These are phyloP conservation scores for Ophioderma brevispina DNA, from an alignment of 35 echinoderm and acorn worm species.

Conservation along the genomic window DNA sequence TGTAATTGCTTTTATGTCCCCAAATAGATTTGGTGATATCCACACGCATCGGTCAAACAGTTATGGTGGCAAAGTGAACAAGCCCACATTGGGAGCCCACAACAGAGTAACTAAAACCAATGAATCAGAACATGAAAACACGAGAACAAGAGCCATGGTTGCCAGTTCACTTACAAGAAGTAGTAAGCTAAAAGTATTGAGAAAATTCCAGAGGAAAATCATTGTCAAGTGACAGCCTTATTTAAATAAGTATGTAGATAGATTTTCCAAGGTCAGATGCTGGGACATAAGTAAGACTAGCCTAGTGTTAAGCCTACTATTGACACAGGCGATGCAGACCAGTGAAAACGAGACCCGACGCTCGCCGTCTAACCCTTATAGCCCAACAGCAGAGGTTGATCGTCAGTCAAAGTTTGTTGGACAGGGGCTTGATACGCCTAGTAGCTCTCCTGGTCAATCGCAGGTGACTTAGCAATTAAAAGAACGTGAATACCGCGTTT, in stretches of 20 bases:
- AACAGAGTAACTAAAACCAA: no score
- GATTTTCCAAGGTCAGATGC: conserved; percentile 28
- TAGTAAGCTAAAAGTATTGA: neutral
- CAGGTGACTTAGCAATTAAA: conserved; percentile 44
- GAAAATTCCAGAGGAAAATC: neutral
- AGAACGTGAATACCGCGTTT: conserved; percentile 33
- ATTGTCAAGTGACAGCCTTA: neutral
- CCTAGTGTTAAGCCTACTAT: conserved; percentile 37
- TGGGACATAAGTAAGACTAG: conserved; percentile 39
- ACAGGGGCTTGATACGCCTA: conserved; percentile 25
- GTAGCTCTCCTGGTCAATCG: conserved; percentile 38
- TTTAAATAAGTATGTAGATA: neutral
- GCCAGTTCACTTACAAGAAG: neutral
- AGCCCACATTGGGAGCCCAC: no score
- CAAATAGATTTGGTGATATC: no score
- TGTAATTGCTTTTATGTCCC: no score
- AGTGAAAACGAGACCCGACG: conserved; percentile 19
- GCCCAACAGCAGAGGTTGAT: conserved; percentile 45
- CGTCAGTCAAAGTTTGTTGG: conserved; percentile 6
- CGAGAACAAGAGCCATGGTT: no score
- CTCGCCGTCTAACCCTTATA: neutral
- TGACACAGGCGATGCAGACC: conserved; percentile 25
- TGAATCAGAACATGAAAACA: no score
- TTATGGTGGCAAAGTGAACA: no score
- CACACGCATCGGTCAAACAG: no score